Evolutionary conservation across 2,888 invertebrate genomes (phyloP), one percentile per base, ranked within the genome.

Genomic region (Syrista parreyssii): DNA sequence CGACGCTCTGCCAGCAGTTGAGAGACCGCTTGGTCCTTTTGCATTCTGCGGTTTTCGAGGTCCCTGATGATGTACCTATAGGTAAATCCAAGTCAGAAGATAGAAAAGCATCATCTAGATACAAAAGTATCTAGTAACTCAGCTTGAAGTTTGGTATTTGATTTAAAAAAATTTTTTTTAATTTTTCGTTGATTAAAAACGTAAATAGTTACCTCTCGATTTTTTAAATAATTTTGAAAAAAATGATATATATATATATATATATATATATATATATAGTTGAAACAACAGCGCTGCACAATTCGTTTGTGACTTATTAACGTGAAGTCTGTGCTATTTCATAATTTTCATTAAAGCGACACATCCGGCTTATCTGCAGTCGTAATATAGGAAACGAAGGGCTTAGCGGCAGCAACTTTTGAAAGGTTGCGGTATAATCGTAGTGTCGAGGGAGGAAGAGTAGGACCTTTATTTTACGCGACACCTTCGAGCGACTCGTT

Each of bases 41-140:
- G 80, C 86, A 87, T 88, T 88, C 86, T 86, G 84, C 85, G 87
- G 86, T 86, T 86, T 84, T 23, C 2, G 32, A 31, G 71, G 12
- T 71, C 69, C 6, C 23, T 9, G 55, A 55, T 9, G 55, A 55
- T 23, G 23, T 55, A 2, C 9, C 55, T 55, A 9, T 23, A 55
- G 55, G 55, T 23, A 55, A 55, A 23, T 23, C 9, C 6, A 55
- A 55, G 23, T 23, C 9, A 9, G 55, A 55, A 23, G 2, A 23
- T 9, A 55, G 9, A 55, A 55, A 55, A 55, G 55, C 9, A 9
- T 55, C 2, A 23, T 23, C 55, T 1, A 55, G n/a, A n/a, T n/a
- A n/a, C n/a, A n/a, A n/a, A n/a, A n/a, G n/a, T n/a, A n/a, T n/a
- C n/a, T n/a, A n/a, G n/a, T n/a, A n/a, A n/a, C n/a, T n/a, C n/a